These are phyloP conservation scores for Hemithea aestivaria DNA, from an alignment of 2,888 invertebrate genomes.

Conservation along the genomic window DNA sequence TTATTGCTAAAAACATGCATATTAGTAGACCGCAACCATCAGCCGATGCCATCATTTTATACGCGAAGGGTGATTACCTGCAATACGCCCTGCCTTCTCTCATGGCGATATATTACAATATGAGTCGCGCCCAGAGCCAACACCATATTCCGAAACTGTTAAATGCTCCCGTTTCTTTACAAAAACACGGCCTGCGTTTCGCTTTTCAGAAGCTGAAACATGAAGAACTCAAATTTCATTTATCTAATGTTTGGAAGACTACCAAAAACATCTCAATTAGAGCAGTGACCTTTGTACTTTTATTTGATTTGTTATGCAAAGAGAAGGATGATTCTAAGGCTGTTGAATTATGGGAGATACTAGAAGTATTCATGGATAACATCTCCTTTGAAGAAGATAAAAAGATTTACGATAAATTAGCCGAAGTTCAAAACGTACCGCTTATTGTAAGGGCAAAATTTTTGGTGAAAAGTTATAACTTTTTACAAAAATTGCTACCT, in stretches of 20 bases:
- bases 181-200: slow-evolving; percentile 57
- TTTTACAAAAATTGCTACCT: slow-evolving; percentile 37
- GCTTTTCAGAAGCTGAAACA: slow-evolving; percentile 44
- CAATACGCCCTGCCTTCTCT: slow-evolving; percentile 56
- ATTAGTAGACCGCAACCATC: slow-evolving; percentile 50
- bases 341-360: slow-evolving; percentile 40
- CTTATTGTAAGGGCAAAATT: slow-evolving; percentile 37
- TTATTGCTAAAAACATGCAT: slow-evolving; percentile 59
- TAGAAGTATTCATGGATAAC: slow-evolving; percentile 50
- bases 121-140: slow-evolving; percentile 34
- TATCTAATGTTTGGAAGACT: slow-evolving; percentile 44
- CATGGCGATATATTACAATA: slow-evolving; percentile 51
- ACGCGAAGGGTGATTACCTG: slow-evolving; percentile 58
- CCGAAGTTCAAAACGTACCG: slow-evolving; percentile 37
- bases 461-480: slow-evolving; percentile 46
- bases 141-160: slow-evolving; percentile 43
- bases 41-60: slow-evolving; percentile 45
- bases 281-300: slow-evolving; percentile 48
- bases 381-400: slow-evolving; percentile 51
- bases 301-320: slow-evolving; percentile 42
- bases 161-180: slow-evolving; percentile 52
- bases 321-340: slow-evolving; percentile 39
- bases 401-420: slow-evolving; percentile 43
- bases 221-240: slow-evolving; percentile 38
- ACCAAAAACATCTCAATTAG: slow-evolving; percentile 54